Percentiles rank a stretch among this genome's conserved stretches.
These are phyloP conservation scores for Xenotilapia longispinis DNA, from an alignment of 2,113 vertebrate genomes.

Conservation along the genomic window DNA sequence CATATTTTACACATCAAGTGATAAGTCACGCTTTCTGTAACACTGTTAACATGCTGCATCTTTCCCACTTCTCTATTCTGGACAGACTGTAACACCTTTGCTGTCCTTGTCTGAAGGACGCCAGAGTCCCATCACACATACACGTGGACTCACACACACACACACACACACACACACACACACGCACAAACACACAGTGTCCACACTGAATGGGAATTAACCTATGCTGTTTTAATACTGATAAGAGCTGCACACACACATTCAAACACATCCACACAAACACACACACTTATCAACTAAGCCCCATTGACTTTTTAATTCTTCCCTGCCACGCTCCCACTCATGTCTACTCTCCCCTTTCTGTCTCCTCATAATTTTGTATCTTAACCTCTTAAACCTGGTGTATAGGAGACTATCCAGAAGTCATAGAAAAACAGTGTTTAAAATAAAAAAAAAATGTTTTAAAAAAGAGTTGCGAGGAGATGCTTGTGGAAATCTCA, in stretches of 20 bases:
- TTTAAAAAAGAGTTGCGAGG: not conserved
- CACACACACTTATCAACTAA: slow-evolving; percentile 22
- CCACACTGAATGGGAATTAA: slow-evolving; percentile 49
- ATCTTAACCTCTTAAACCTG: slow-evolving; percentile 5
- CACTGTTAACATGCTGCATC: not conserved
- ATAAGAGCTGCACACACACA: slow-evolving; percentile 37
- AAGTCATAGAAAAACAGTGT: not conserved
- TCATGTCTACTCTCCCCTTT: not conserved
- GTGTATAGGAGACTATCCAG: not conserved
- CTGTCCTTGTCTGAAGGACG: slow-evolving; percentile 59
- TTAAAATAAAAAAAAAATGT: not conserved
- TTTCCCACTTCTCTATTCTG: not conserved
- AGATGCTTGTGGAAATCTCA: not conserved
- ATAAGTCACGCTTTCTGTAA: not conserved
- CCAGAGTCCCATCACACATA: not conserved
- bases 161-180: not conserved
- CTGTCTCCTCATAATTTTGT: not conserved
- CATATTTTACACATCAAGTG: not conserved
- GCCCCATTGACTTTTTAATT: slow-evolving; percentile 50
- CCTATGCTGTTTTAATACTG: slow-evolving; percentile 32
- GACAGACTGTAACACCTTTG: slow-evolving; percentile 7
- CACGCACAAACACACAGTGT: not conserved
- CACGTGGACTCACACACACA: not conserved
- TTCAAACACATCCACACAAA: not conserved
- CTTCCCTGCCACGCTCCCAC: not conserved